Evolutionary conservation across 2,113 vertebrate genomes (phyloP), one percentile per base, ranked within the genome.

Genomic region (Chaetodon auriga): DNA sequence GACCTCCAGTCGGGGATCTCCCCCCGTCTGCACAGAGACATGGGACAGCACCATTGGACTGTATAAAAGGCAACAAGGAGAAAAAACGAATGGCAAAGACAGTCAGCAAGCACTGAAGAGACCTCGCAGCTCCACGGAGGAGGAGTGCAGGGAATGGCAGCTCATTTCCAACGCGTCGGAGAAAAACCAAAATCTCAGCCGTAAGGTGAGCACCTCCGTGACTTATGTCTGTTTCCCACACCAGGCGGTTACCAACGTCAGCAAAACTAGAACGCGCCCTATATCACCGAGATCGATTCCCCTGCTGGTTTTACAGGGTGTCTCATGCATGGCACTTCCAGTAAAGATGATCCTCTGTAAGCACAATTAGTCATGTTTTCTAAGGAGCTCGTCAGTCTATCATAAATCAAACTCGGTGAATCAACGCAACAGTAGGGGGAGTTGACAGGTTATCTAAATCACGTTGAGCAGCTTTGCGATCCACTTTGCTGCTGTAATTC

Each of bases 191-290:
- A 49, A 92, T 36, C 95, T 95, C 61, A 92, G 89, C 75, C 90
- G 81, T 6, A 96, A 96, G 95, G 95, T 96, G 84, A 95, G 94
- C 49, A 2, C 41, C 68, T 11, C 71, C 45, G 7, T 68, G 79
- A 58, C 60, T 54, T n/a, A 14, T 57, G 48, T 68, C 23, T 51
- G 68, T 41, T 51, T 71, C 58, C 35, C 66, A 19, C 48, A 65
- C 68, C 68, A 75, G 68, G 51, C 6, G 60, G 75, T 60, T 81
- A 62, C 85, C 68, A 72, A 41, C 53, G 57, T 82, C 80, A 83
- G 80, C 71, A 85, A 82, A 87, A 86, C 74, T 48, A 75, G 46
- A 68, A 13, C 36, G 0, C 78, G 82, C 21, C 71, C 72, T 83
- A 16, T 83, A 16, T 91, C 84, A 87, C 88, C 82, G 16, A 80